Base-by-base conservation (phyloP, 1,140 invertebrate genomes). In the Tetragnatha versicolor region DNA sequence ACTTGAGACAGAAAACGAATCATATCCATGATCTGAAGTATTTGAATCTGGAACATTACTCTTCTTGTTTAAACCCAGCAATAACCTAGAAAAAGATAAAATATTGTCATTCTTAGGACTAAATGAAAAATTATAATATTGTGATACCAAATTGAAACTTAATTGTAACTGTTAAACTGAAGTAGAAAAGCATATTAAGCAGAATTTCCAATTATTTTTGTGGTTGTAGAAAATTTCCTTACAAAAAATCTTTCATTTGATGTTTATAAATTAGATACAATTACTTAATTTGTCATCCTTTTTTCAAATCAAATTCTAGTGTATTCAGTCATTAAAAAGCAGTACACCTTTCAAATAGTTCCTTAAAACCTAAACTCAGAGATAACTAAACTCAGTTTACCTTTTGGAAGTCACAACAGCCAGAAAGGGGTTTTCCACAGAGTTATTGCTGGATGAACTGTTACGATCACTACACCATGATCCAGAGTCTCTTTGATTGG, bases 391-490 rank as follows among this genome's bases (percentile, higher is more conserved):
- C 25, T 27, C 10, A 53, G 31, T 35, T 60, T 58, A 81, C 78
- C 76, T 77, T 81, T 81, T 80, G 31, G 80, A 76, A 51, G 68
- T 73, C 47, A 81, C 90, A 51, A 94, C 89, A 83, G 93, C 94
- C 80, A 93, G 86, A 82, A 95, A 95, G 0, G 93, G 93, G 86
- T 94, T 95, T 83, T 98, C 95, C 85, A 94, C 89, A 0, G 95
- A 97, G 0, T 94, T 95, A 1, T 94, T 96, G 0, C 94, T 95
- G 42, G 94, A 93, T 0, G 94, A 96, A 7, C 94, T 96, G 84
- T 96, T 97, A 9, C 95, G 87, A 85, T 98, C 96, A 3, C 95
- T 95, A 80, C 94, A 96, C 93, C 95, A 97, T 85, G 97, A 97
- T 2, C 95, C 95, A 3, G 95, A 97, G 85, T 98, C 95, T 47